phyloP scores from a whole-genome alignment of 1,140 invertebrate species.

The Sipha flava region DNA sequence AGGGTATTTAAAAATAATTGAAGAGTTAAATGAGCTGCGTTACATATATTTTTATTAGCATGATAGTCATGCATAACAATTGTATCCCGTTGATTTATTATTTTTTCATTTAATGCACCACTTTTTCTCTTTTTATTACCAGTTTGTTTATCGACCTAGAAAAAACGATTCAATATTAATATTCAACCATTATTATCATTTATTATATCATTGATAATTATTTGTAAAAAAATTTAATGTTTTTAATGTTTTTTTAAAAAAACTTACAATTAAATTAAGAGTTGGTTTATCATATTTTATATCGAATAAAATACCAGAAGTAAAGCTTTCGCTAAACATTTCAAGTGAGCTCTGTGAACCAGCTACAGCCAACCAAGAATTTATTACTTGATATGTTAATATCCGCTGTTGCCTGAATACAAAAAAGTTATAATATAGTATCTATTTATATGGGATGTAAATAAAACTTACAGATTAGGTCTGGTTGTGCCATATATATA shows the following conservation, averaged over 20 bases:
- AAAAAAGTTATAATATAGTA: neutral
- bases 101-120: constrained; percentile 24
- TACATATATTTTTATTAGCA: constrained; percentile 4
- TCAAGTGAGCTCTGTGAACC: neutral
- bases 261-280: constrained; percentile 21
- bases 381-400: constrained; percentile 11
- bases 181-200: no score
- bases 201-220: no score
- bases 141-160: neutral
- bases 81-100: neutral
- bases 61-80: constrained; percentile 26
- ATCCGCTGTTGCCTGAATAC: neutral
- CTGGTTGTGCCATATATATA: neutral
- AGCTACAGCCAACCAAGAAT: neutral
- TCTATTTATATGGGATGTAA: neutral
- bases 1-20: neutral
- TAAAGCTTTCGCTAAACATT: constrained; percentile 5
- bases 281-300: constrained; percentile 22
- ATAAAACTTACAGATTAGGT: neutral
- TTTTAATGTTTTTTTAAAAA: neutral
- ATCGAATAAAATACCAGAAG: neutral
- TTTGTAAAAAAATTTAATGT: neutral
- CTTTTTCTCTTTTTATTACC: constrained; percentile 25
- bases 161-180: neutral
- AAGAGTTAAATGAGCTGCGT: constrained; percentile 10